A percentile compares a stretch with the other conserved stretches of the same genome.
Evolutionary conservation across 2,888 invertebrate genomes (phyloP).

Genomic region (Acanthoscelides obtectus): DNA sequence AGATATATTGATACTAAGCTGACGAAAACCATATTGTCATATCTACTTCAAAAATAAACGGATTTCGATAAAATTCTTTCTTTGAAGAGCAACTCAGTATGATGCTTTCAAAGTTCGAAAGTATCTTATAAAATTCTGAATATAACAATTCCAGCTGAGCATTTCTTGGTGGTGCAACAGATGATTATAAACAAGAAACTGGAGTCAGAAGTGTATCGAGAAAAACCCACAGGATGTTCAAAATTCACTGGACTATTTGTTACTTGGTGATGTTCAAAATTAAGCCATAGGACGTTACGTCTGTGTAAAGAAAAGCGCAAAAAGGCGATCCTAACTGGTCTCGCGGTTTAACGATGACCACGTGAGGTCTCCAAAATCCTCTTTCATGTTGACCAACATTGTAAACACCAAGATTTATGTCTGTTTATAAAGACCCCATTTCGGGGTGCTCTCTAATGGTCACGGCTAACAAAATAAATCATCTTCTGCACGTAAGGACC

Average conservation of each 20-base stretch:
- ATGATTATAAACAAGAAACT: too few relatives aligned
- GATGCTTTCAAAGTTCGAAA: too few relatives aligned
- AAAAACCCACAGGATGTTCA: too few relatives aligned
- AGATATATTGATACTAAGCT: too few relatives aligned
- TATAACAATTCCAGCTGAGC: too few relatives aligned
- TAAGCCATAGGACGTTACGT: background rate
- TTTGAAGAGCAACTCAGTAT: too few relatives aligned
- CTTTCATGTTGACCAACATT: conserved; percentile 22
- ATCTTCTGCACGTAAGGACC: conserved; percentile 8
- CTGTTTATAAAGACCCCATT: conserved; percentile 19
- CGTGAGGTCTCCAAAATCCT: conserved; percentile 26
- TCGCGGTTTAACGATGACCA: conserved; percentile 25
- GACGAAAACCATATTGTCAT: too few relatives aligned
- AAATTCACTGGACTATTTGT: background rate
- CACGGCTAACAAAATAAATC: conserved; percentile 13
- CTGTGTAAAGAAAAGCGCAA: conserved; percentile 6
- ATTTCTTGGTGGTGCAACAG: too few relatives aligned
- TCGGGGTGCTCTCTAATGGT: conserved; percentile 15
- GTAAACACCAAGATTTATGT: conserved; percentile 28
- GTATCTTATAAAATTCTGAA: too few relatives aligned
- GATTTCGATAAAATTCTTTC: too few relatives aligned
- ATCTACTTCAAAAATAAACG: too few relatives aligned
- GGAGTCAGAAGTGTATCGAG: too few relatives aligned
- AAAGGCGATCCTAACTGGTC: conserved; percentile 9
- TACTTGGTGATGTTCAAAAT: background rate